Evolutionary conservation across 1,140 invertebrate genomes (phyloP), one percentile per base, ranked within the genome.

Genomic region (Heterodera schachtii): DNA sequence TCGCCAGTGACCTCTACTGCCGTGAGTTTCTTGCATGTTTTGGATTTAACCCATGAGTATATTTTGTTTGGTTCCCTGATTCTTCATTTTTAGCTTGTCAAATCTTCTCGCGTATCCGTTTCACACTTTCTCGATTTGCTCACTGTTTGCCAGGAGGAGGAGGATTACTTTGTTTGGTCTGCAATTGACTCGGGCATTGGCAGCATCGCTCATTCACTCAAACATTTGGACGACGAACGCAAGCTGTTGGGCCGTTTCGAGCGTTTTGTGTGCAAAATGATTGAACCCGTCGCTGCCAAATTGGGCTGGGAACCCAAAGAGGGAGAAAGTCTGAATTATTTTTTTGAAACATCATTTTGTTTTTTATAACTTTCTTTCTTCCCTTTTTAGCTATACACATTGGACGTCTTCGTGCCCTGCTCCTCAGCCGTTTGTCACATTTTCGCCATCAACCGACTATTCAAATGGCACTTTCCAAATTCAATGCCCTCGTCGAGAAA

Each of bases 1-100:
- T 98, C 6, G 92, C 97, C 46, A 95, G 96, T 91, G 97, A 98
- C 83, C 92, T 97, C 57, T 97, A 96, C 90, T n/a, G 95, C 95
- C 31, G 77, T 78, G 47, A 70, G 57, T n/a, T 64, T 0, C n/a
- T 31, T 0, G 31, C 31, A 0, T 31, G 31, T 31, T 31, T 31
- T 31, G 31, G 31, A 31, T 31, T 31, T 31, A 31, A 31, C 31
- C 31, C 31, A 31, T 31, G 31, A 31, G 31, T 31, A 31, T 31
- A 31, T 52, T 52, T 52, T 52, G 49, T 11, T 8, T 52, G 6
- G 11, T 52, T 52, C 49, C 49, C 0, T 52, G 31, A 75, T 19
- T 76, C 21, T n/a, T 78, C 19, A 19, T 16, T 71, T 78, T 16
- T 44, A 78, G 64, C 92, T 97, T 91, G 93, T 93, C 88, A 79